phyloP scores from a whole-genome alignment of 1,140 invertebrate genomes.

The Ceratina japonica region DNA sequence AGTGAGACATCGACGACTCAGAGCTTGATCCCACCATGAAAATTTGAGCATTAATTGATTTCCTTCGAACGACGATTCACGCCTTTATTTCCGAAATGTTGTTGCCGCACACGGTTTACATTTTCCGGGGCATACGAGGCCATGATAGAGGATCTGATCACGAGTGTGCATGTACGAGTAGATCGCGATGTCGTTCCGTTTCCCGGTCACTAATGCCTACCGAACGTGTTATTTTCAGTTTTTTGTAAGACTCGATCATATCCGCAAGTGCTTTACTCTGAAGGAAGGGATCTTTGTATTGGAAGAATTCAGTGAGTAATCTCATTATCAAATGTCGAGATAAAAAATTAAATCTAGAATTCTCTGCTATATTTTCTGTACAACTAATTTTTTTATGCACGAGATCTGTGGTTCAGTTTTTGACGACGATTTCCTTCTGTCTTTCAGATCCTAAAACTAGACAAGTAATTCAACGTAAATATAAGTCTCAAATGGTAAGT shows the following conservation, averaged over 20 bases:
- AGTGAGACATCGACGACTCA: slow-evolving; percentile 11
- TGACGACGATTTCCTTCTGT: slow-evolving; percentile 45
- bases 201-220: slow-evolving; percentile 48
- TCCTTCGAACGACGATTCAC: slow-evolving; percentile 35
- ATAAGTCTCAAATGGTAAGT: slow-evolving; percentile 99
- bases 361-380: background rate
- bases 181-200: slow-evolving; percentile 21
- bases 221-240: slow-evolving; percentile 89
- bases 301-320: slow-evolving; percentile 98
- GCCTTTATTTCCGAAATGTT: slow-evolving; percentile 47
- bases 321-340: background rate
- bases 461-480: slow-evolving; percentile 97
- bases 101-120: slow-evolving; percentile 42
- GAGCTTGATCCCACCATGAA: slow-evolving; percentile 41
- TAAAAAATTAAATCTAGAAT: background rate
- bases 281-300: slow-evolving; percentile 99
- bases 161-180: slow-evolving; percentile 59
- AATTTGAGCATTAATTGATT: slow-evolving; percentile 24
- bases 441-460: slow-evolving; percentile 98
- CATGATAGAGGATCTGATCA: slow-evolving; percentile 40
- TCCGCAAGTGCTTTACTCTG: slow-evolving; percentile 99
- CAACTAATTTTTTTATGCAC: background rate
- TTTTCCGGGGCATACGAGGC: slow-evolving; percentile 33
- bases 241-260: slow-evolving; percentile 99
- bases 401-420: background rate